phyloP scores from a whole-genome alignment of 2,797 vertebrate species.

The Falco biarmicus region DNA sequence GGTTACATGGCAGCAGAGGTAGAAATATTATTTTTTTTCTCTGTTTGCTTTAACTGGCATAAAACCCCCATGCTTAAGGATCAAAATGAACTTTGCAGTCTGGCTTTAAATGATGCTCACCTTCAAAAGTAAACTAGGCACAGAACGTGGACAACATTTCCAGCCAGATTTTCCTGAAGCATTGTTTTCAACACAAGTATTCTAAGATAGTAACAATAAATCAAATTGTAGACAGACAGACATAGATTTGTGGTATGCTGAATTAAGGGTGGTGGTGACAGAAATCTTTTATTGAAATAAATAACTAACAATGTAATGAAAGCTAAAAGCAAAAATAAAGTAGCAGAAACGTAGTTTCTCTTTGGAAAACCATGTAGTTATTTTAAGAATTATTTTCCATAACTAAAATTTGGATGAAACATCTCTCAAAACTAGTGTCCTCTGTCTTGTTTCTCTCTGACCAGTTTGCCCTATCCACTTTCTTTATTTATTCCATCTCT shows the following conservation, averaged over 20 bases:
- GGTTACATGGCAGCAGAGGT: background rate
- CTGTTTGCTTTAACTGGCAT: background rate
- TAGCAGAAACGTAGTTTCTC: background rate
- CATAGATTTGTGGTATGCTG: background rate
- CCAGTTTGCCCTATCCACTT: background rate
- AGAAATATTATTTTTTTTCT: background rate
- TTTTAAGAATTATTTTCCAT: background rate
- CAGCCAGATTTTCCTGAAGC: background rate
- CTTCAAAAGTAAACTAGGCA: background rate
- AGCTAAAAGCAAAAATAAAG: background rate
- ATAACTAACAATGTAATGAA: background rate
- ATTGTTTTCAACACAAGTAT: background rate
- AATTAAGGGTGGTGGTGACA: background rate
- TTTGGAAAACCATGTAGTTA: background rate
- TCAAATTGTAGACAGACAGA: background rate
- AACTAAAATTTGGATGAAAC: background rate
- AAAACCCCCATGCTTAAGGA: background rate
- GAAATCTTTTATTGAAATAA: background rate
- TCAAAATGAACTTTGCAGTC: background rate
- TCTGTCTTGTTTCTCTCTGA: background rate
- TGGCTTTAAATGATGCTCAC: background rate
- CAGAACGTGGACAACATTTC: background rate
- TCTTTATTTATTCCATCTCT: background rate
- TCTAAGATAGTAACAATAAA: background rate
- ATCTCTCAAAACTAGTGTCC: background rate